Conservation (phyloP, 2,888 invertebrate genomes). For the Spialia ferax region DNA sequence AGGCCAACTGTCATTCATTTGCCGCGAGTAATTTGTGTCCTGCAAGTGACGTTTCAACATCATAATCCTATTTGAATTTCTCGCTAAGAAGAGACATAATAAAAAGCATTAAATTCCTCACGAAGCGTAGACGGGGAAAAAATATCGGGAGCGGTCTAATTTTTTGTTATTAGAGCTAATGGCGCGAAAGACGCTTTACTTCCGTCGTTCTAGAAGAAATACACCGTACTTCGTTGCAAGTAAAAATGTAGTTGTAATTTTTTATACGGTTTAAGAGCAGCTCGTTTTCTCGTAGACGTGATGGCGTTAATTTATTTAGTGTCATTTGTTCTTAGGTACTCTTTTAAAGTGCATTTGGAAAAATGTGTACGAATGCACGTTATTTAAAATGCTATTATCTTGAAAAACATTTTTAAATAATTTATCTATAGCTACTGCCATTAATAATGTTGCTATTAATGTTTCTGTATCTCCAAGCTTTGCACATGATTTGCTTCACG, state of each 20-base stretch:
- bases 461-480: no score
- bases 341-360: slow-evolving; percentile 30
- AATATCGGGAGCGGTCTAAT: slow-evolving; percentile 48
- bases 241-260: slow-evolving; percentile 41
- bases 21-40: slow-evolving; percentile 34
- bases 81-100: slow-evolving; percentile 22
- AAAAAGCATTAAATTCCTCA: slow-evolving; percentile 44
- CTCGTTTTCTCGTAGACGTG: slow-evolving; percentile 40
- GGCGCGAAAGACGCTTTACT: slow-evolving; percentile 47
- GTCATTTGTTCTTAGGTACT: slow-evolving; percentile 32
- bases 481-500: no score
- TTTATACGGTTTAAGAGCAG: slow-evolving; percentile 40
- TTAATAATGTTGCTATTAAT: neutral
- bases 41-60: slow-evolving; percentile 34
- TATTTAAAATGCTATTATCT: neutral
- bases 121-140: slow-evolving; percentile 45
- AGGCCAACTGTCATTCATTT: slow-evolving; percentile 33
- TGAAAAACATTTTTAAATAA: neutral
- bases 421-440: no score
- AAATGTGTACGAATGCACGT: neutral
- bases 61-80: slow-evolving; percentile 35
- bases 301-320: slow-evolving; percentile 38
- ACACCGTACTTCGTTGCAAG: slow-evolving; percentile 38
- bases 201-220: slow-evolving; percentile 42
- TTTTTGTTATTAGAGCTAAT: slow-evolving; percentile 47